Evolutionary conservation across 2,113 vertebrate genomes (phyloP).

Genomic region (Grantiella picta): DNA sequence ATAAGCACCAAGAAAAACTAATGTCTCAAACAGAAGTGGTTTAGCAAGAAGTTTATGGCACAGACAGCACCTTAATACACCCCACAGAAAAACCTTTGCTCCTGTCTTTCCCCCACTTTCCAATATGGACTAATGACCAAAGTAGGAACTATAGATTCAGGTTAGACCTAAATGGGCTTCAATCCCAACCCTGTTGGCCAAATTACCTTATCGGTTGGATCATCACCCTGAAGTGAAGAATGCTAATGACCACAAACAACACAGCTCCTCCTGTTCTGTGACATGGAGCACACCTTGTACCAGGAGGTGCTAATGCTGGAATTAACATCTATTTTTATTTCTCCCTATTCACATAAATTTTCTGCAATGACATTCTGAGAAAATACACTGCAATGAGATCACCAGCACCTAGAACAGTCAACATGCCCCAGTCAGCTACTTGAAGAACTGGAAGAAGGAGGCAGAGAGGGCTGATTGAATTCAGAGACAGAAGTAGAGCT

Average conservation of each 20-base stretch:
- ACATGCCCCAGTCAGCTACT: background rate
- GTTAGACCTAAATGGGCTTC: background rate
- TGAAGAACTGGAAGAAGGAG: background rate
- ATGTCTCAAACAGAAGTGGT: background rate
- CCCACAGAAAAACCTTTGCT: background rate
- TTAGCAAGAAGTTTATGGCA: background rate
- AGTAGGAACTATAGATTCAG: background rate
- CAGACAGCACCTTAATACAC: background rate
- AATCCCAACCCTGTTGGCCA: background rate
- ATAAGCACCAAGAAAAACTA: background rate
- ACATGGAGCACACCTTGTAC: background rate
- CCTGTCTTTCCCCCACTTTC: background rate
- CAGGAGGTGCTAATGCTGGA: background rate
- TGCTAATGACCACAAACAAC: accelerated
- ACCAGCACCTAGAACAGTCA: background rate
- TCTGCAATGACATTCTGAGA: background rate
- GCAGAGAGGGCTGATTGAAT: background rate
- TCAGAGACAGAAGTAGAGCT: background rate
- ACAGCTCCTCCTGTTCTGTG: background rate
- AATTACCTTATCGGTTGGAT: background rate
- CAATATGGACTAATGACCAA: background rate
- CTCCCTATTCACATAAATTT: background rate
- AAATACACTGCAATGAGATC: background rate
- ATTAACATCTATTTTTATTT: background rate
- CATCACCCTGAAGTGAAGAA: background rate